phyloP scores from a whole-genome alignment of 2,113 vertebrate genomes.

The Saccopteryx leptura region DNA sequence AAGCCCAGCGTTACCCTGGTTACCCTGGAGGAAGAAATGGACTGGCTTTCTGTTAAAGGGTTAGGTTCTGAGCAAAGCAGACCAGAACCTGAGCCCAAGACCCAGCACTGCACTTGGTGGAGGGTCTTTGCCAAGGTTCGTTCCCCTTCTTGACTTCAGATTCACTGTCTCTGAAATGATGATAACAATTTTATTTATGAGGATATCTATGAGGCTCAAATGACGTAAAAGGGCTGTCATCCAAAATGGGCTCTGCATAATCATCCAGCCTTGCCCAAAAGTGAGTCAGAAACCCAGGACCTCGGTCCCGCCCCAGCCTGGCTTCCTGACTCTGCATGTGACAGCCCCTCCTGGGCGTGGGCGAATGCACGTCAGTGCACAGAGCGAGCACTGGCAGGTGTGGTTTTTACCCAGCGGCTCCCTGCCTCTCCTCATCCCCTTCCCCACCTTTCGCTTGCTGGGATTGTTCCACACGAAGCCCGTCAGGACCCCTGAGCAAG shows the following conservation, averaged over 20 bases:
- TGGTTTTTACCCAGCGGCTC: background rate
- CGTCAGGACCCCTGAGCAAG: background rate
- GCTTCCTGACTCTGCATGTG: background rate
- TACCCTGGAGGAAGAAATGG: background rate
- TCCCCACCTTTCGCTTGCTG: background rate
- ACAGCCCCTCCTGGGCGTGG: background rate
- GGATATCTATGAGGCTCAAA: background rate
- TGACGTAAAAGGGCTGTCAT: background rate
- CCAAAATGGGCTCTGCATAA: background rate
- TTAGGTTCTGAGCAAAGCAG: background rate
- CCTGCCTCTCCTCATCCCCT: background rate
- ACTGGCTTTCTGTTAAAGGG: background rate
- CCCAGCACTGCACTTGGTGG: background rate
- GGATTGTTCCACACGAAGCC: background rate
- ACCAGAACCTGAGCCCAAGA: too few species aligned
- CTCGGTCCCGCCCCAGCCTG: background rate
- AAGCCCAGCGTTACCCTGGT: too few species aligned
- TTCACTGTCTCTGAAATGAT: background rate
- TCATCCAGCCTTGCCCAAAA: background rate
- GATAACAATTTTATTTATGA: background rate
- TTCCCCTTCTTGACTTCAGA: background rate
- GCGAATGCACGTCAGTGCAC: background rate
- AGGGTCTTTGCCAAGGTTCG: background rate
- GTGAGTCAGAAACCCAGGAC: background rate
- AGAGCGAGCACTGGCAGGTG: background rate